Evolutionary conservation across 2,113 vertebrate species (phyloP), one percentile per base, ranked within the genome.

Genomic region (Cettia cetti): DNA sequence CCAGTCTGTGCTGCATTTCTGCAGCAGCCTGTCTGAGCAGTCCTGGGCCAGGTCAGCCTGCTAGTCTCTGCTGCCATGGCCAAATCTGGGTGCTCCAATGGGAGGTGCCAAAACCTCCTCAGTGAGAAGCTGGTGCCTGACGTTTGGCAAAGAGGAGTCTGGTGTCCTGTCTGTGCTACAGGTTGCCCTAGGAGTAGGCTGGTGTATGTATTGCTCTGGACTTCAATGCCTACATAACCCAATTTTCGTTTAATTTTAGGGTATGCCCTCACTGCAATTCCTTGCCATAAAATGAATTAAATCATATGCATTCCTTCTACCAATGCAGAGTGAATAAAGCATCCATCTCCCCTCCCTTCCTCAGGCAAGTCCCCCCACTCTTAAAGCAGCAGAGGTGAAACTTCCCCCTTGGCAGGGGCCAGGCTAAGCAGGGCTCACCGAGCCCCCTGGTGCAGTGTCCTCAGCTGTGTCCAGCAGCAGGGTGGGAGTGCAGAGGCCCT

Each of bases 1-100:
- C 5, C 12, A 40, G 7, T 7, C 11, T 10, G 2, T 5, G 13
- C 4, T 59, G 31, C 13, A 18, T 49, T 78, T 84, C 76, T 89
- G 40, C 68, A 88, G 35, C 1, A 6, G 37, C 18, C 39, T 65
- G 37, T 47, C 24, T 39, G 15, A 78, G 30, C 16, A 22, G 33
- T 0, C 1, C 26, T n/a, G 18, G 53, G 13, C 37, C 64, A 42
- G 63, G 33, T 40, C 33, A 54, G 27, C 40, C 33, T 0, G 0
- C 27, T 69, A 54, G 14, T 65, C 52, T 64, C 28, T 2, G 2
- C 35, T 7, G 12, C 4, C 4, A 1, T 23, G 44, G 35, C 31
- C 49, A 35, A 15, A 2, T 4, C 30, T 31, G 40, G 27, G 8
- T 56, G 27, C 44, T 72, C n/a, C 49, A 30, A 7, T 0, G 2